Conservation (phyloP, 2,888 invertebrate genomes). For the Chironomus tentans region DNA sequence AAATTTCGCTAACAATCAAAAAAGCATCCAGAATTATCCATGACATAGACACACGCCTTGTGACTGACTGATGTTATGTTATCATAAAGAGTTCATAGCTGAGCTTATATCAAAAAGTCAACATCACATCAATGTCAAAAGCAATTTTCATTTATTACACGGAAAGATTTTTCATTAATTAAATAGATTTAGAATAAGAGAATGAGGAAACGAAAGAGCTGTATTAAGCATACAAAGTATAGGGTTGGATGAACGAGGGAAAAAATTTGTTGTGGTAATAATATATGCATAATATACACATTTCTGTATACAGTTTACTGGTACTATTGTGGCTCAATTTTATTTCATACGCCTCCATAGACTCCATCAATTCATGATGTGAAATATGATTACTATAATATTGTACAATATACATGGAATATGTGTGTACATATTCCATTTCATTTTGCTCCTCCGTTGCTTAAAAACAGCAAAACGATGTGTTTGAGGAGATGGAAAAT, state of each 20-base stretch:
- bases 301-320: not conserved
- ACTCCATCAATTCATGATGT: not conserved
- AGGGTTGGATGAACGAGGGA: too few species aligned
- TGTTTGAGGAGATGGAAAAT: not conserved
- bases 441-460: not conserved
- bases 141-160: slow-evolving; percentile 11
- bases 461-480: not conserved
- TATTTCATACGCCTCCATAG: not conserved
- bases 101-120: not conserved
- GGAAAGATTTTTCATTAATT: slow-evolving; percentile 6
- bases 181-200: not conserved
- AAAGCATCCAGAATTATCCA: too few species aligned
- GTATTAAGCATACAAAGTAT: too few species aligned
- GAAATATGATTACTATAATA: not conserved
- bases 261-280: too few species aligned
- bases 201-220: not conserved
- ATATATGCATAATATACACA: not conserved
- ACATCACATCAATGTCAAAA: slow-evolving; percentile 15
- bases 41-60: too few species aligned
- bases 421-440: too few species aligned
- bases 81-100: too few species aligned
- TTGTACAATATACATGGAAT: not conserved
- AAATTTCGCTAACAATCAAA: too few species aligned
- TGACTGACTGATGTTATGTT: too few species aligned
- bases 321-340: not conserved